phyloP scores from a whole-genome alignment of 2,888 invertebrate species.

The Leuctra nigra region DNA sequence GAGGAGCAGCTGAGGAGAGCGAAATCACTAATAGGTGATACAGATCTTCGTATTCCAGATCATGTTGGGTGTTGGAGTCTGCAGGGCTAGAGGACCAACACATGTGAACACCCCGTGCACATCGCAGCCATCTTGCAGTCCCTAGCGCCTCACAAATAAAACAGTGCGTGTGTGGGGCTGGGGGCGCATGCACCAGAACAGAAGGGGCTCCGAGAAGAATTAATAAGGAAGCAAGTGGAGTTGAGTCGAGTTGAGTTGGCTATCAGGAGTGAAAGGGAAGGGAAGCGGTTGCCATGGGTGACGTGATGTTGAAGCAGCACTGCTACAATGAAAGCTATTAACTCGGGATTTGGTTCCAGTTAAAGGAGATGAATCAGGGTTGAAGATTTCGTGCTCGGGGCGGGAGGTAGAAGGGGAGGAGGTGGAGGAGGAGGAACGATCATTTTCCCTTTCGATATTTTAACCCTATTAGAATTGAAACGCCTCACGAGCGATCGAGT shows the following conservation, averaged over 20 bases:
- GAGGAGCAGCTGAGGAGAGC: no score
- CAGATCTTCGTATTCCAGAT: no score
- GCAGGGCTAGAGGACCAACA: no score
- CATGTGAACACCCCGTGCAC: no score
- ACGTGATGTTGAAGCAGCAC: conserved; percentile 8
- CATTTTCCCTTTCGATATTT: conserved; percentile 9
- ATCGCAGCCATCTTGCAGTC: no score
- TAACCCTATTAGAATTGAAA: conserved; percentile 3
- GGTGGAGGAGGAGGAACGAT: not conserved
- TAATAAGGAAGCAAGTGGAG: conserved; percentile 9
- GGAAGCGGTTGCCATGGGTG: conserved; percentile 1
- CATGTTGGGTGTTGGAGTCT: no score
- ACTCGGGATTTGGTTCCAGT: conserved; percentile 13
- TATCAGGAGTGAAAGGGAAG: not conserved
- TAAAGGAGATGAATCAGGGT: conserved; percentile 17
- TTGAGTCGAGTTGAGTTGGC: not conserved
- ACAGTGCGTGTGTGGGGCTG: not conserved
- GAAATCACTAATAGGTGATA: no score
- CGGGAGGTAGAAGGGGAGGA: not conserved
- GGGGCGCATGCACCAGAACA: not conserved
- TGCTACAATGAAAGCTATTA: conserved; percentile 11
- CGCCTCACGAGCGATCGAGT: no score
- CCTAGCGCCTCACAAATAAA: not conserved
- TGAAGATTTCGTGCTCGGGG: not conserved
- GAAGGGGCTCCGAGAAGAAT: not conserved